Conservation (phyloP, 1,140 invertebrate species). For the Drosophila pectinifera region DNA sequence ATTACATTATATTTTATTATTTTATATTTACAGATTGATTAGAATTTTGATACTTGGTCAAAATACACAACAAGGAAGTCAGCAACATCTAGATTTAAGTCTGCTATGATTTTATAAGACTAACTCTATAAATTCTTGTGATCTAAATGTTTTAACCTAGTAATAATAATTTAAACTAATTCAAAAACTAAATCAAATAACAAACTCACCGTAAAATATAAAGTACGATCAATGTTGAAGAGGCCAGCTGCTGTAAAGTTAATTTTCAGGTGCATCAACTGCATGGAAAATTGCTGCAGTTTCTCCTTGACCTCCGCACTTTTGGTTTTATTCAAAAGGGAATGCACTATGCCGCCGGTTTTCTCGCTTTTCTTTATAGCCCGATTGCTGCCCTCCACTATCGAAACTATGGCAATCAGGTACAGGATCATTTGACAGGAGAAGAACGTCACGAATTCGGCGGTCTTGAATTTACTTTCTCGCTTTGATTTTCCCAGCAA, state of each 20-base stretch:
- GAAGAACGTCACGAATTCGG: slow-evolving; percentile 82
- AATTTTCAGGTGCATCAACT: slow-evolving; percentile 80
- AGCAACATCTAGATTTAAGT: no score
- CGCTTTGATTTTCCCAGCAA: slow-evolving; percentile 78
- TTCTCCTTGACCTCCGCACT: slow-evolving; percentile 74
- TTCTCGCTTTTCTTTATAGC: slow-evolving; percentile 84
- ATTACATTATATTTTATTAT: no score
- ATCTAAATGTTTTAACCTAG: no score
- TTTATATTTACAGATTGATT: no score
- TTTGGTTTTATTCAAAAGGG: slow-evolving; percentile 77
- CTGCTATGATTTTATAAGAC: no score
- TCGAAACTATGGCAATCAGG: slow-evolving; percentile 80
- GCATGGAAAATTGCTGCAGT: slow-evolving; percentile 83
- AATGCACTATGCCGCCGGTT: slow-evolving; percentile 80
- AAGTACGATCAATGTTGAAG: slow-evolving; percentile 82
- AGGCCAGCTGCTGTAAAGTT: slow-evolving; percentile 81
- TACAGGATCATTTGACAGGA: slow-evolving; percentile 84
- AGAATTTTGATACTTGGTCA: no score
- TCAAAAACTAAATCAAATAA: no score
- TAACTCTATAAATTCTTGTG: no score
- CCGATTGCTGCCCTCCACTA: slow-evolving; percentile 81
- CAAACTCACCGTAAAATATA: slow-evolving; percentile 78
- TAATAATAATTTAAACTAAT: no score
- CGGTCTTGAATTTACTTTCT: slow-evolving; percentile 81
- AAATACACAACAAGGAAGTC: no score